Base-by-base conservation (phyloP, 2,113 vertebrate genomes). In the Erinaceus europaeus region DNA sequence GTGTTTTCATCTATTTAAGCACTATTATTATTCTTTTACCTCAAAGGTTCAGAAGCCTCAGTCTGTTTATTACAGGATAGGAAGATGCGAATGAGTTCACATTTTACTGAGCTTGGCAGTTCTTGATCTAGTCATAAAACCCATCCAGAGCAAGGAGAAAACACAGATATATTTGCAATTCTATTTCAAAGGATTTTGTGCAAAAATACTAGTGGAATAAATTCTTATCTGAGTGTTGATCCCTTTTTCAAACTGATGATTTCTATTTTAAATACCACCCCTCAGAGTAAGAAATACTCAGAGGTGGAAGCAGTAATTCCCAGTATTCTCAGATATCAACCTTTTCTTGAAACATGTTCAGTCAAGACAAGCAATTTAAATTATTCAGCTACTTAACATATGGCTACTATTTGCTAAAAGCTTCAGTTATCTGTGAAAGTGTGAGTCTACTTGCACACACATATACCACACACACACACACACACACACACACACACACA, bases 51-150 rank as follows among this genome's bases (percentile, higher is more conserved):
- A 52, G 53, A 89, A 78, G 38, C 18, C 32, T 84, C 15, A 6
- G 8, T 11, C 34, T 88, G 11, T n/a, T n/a, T n/a, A n/a, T 59
- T 90, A 79, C 2, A 71, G 38, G 25, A 10, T 34, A 75, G 29
- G 18, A 79, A 88, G 44, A 68, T 42, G 34, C 34, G 32, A 84
- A 61, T 82, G 77, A 93, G 73, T 90, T 75, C 65, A 29, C 48
- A 40, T 74, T 86, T 71, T 69, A 36, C 36, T 84, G 59, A 61
- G 38, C 48, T 42, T 89, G 32, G 40, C 9, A 69, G 15, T 79
- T 88, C 32, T 84, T 82, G 55, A 86, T 83, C 65, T 84, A 72
- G n/a, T 88, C 64, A 85, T 82, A 89, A 95, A 91, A 82, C 64
- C 27, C 61, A 81, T 36, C 82, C 55, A 76, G 52, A 86, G 32